These are phyloP conservation scores for Parnassius orleans DNA, from an alignment of 2,888 invertebrate genomes.

Conservation along the genomic window DNA sequence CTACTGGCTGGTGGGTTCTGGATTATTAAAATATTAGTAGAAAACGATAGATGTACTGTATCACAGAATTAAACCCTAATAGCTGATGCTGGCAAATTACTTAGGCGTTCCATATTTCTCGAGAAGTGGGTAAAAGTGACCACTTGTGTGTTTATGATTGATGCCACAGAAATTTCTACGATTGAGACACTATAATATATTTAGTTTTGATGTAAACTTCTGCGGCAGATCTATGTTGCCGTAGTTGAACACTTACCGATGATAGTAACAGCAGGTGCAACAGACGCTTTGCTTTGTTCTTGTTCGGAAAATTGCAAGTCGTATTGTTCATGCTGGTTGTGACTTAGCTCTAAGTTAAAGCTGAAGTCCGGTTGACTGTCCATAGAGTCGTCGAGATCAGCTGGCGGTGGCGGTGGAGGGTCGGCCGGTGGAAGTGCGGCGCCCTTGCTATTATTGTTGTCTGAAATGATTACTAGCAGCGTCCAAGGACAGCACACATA, in stretches of 20 bases:
- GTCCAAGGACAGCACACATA: constrained; percentile 50
- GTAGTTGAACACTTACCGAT: constrained; percentile 61
- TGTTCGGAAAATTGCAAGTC: constrained; percentile 83
- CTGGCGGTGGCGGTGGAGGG: constrained; percentile 78
- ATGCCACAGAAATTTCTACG: no score
- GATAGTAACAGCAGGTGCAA: constrained; percentile 61
- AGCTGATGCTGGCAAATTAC: no score
- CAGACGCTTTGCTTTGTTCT: constrained; percentile 30
- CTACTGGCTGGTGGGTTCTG: no score
- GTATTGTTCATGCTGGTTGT: constrained; percentile 87
- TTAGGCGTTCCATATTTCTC: no score
- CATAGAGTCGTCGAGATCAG: constrained; percentile 55
- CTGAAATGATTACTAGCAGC: constrained; percentile 60
- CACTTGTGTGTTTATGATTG: no score
- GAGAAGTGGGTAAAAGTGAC: no score
- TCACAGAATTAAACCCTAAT: no score
- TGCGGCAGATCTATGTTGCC: no score
- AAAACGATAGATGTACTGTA: no score
- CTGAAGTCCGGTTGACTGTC: constrained; percentile 73
- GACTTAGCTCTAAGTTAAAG: constrained; percentile 87
- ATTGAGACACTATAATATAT: no score
- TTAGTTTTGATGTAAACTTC: no score
- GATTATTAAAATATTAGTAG: no score
- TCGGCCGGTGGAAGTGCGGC: constrained; percentile 71
- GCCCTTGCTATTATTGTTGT: constrained; percentile 65